Percentiles rank a stretch among this genome's conserved stretches.
These are phyloP conservation scores for Xestia c-nigrum DNA, from an alignment of 2,888 invertebrate genomes.

Conservation along the genomic window DNA sequence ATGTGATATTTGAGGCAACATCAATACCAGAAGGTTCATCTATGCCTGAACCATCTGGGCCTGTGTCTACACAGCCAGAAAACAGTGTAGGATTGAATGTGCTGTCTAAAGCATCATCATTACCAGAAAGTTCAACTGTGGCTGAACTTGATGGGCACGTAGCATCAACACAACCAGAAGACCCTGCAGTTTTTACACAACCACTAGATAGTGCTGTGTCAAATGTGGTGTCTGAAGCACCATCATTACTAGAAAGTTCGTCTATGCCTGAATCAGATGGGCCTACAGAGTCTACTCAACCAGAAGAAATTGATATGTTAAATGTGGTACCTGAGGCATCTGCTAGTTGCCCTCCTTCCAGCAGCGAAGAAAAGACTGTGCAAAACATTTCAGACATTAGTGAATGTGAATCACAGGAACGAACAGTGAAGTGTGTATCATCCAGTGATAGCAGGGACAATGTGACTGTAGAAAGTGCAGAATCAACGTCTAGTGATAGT, in stretches of 20 bases:
- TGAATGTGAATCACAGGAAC: conserved; percentile 79
- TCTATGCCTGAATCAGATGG: conserved; percentile 36
- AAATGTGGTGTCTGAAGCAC: conserved; percentile 17
- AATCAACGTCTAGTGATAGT: conserved; percentile 88
- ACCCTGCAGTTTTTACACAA: conserved; percentile 2
- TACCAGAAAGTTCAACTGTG: conserved; percentile 44
- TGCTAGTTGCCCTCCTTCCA: conserved; percentile 71
- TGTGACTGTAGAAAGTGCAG: conserved; percentile 87
- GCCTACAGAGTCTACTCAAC: conserved; percentile 41
- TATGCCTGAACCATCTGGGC: conserved; percentile 31
- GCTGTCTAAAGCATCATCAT: conserved; percentile 16
- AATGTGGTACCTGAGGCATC: conserved; percentile 58
- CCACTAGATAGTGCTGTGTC: background rate
- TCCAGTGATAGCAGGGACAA: conserved; percentile 87
- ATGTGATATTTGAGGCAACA: conserved; percentile 1
- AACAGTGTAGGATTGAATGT: background rate
- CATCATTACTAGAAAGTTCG: conserved; percentile 52
- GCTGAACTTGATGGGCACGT: conserved; percentile 25
- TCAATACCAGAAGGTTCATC: conserved; percentile 53
- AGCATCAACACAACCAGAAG: conserved; percentile 2
- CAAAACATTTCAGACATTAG: conserved; percentile 75
- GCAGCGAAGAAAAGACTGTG: conserved; percentile 80
- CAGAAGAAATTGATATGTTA: conserved; percentile 45
- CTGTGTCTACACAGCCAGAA: conserved; percentile 14
- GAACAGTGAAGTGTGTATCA: conserved; percentile 86